Conservation (phyloP, 2,888 invertebrate genomes). For the Tenthredo notha region DNA sequence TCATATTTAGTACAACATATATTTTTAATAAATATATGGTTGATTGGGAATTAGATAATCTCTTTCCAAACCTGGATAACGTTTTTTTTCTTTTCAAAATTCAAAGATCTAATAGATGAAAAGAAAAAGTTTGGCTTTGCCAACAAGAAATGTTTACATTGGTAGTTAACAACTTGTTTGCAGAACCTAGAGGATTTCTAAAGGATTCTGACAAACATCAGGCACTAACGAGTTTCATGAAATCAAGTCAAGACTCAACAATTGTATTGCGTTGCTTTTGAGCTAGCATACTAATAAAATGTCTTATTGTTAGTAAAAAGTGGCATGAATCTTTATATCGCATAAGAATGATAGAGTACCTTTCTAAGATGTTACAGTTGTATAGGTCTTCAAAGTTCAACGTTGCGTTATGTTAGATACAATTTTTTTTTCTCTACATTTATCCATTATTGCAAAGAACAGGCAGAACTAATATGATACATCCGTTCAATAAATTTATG, state of each 20-base stretch:
- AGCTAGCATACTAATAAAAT: constrained; percentile 18
- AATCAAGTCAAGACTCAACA: constrained; percentile 28
- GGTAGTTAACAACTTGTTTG: constrained; percentile 34
- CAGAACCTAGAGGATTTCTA: constrained; percentile 8
- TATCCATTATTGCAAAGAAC: background rate
- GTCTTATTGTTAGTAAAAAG: constrained; percentile 16
- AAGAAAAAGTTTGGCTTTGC: constrained; percentile 17
- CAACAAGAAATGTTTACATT: constrained; percentile 26
- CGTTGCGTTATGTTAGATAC: background rate
- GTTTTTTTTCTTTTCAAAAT: background rate
- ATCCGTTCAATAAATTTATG: background rate
- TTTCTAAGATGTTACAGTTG: constrained; percentile 5
- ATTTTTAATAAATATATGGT: background rate
- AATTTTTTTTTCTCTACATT: background rate
- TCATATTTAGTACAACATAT: background rate
- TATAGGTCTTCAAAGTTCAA: background rate
- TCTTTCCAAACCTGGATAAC: background rate
- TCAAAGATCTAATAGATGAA: background rate
- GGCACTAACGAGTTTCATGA: constrained; percentile 25
- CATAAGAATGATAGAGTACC: background rate
- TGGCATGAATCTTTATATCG: background rate
- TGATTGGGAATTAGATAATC: background rate
- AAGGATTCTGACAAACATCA: constrained; percentile 18
- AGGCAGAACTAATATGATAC: background rate
- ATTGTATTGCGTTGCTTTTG: constrained; percentile 35